A percentile compares a stretch with the other conserved stretches of the same genome.
These are phyloP conservation scores for Spinibarbus caldwelli DNA, from an alignment of 2,797 vertebrate genomes.

Conservation along the genomic window DNA sequence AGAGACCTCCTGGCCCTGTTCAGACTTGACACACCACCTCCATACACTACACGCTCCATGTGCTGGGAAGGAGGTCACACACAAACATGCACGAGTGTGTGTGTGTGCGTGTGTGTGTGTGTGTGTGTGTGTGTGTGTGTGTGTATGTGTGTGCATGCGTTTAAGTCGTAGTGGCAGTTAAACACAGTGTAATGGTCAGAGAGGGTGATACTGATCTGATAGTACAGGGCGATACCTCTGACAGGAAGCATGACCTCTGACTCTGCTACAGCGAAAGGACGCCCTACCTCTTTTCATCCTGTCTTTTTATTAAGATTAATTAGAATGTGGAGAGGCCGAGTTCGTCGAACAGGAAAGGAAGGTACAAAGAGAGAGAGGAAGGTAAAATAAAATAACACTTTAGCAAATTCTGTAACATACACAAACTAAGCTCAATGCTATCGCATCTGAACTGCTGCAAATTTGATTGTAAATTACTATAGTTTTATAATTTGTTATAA, in stretches of 20 bases:
- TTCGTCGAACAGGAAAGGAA: constrained; percentile 10
- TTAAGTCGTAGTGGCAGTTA: constrained; percentile 73
- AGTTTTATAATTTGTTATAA: not conserved
- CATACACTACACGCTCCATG: constrained; percentile 79
- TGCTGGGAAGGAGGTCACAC: constrained; percentile 82
- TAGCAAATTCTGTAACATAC: constrained; percentile 7
- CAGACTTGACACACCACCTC: constrained; percentile 83
- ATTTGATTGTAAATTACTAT: not conserved
- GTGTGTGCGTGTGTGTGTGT: constrained; percentile 18
- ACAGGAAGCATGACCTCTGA: constrained; percentile 59
- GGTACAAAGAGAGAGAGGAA: constrained; percentile 43
- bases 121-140: constrained; percentile 26
- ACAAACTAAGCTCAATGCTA: constrained; percentile 3
- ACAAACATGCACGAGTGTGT: constrained; percentile 20
- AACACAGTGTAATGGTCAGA: constrained; percentile 66
- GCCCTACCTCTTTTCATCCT: constrained; percentile 53
- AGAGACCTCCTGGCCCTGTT: constrained; percentile 78
- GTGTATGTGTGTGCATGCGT: constrained; percentile 51
- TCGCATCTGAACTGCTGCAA: no score
- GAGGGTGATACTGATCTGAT: constrained; percentile 70
- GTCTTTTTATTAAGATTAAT: constrained; percentile 56
- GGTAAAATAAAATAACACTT: constrained; percentile 34
- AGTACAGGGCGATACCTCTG: constrained; percentile 73
- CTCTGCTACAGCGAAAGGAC: constrained; percentile 58
- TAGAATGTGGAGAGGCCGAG: constrained; percentile 51